Evolutionary conservation across 2,888 invertebrate genomes (phyloP), one percentile per base, ranked within the genome.

Genomic region (Lumbricus terrestris): DNA sequence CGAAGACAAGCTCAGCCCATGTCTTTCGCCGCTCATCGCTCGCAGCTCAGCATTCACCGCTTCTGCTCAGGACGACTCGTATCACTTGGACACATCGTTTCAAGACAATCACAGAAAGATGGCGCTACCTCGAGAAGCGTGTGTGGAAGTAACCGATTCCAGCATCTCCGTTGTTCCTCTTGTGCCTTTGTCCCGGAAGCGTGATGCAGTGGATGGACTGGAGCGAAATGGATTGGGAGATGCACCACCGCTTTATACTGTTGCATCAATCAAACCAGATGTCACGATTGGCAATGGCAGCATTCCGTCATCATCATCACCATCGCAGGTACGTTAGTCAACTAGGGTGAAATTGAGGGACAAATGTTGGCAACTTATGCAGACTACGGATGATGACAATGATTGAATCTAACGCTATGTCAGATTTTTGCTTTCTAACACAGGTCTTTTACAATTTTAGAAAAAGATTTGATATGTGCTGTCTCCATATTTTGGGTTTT

Each of bases 271-370:
- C n/a, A 85, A 85, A 35, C 85, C 85, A 34, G 85, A 34, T 18
- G 85, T 85, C 85, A 37, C 85, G 35, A 37, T 85, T 15, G 37
- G 35, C 85, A 85, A 85, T 33, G 85, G 85, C 35, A 85, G 37
- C 37, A 85, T 85, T 35, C 85, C 85, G 85, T 85, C 85, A 69
- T 69, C 69, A 69, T 40, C 40, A 69, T 69, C 69, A 69, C 15
- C 40, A 40, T 29, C 69, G n/a, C 69, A 69, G 69, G 69, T 69
- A 69, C 11, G 69, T 29, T n/a, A 13, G n/a, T n/a, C 69, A n/a
- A 69, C 69, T 8, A 5, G n/a, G 69, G 13, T 69, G 29, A 69
- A 69, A 11, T 29, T 11, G 11, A 29, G n/a, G 2, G 69, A 69
- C 8, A 69, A n/a, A 69, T 13, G 13, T 69, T 69, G n/a, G 69